phyloP scores from a whole-genome alignment of 2,113 vertebrate species.

The Asarcornis scutulata region DNA sequence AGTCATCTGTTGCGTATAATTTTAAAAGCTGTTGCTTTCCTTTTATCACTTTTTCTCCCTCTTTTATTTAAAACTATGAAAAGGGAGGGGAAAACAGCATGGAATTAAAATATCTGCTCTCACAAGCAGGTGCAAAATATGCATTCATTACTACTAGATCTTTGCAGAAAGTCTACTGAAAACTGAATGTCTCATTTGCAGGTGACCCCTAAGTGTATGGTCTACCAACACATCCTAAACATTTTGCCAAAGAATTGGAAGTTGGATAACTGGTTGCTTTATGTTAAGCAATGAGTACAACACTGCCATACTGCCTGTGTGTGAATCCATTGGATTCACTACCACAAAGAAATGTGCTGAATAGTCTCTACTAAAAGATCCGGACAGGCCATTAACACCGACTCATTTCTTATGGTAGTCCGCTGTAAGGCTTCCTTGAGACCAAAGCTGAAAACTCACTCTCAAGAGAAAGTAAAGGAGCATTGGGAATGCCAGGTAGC shows the following conservation, averaged over 20 bases:
- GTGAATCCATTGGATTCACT: background rate
- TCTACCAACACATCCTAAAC: background rate
- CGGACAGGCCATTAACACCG: conserved; percentile 9
- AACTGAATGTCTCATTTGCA: background rate
- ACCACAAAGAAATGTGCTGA: background rate
- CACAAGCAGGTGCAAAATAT: background rate
- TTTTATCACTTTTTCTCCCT: background rate
- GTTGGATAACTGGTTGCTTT: background rate
- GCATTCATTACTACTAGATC: background rate
- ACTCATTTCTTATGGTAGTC: conserved; percentile 41
- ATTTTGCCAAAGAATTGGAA: background rate
- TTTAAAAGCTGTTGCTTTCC: background rate
- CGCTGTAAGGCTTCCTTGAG: background rate
- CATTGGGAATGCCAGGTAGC: conserved; percentile 16
- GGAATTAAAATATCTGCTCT: background rate
- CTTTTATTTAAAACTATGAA: conserved; percentile 22
- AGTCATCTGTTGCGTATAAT: background rate
- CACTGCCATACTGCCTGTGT: background rate
- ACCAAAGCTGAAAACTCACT: conserved; percentile 12
- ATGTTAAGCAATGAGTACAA: conserved; percentile 47
- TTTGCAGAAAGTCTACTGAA: background rate
- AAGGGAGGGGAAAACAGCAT: background rate
- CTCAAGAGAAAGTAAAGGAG: conserved; percentile 6
- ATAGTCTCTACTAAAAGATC: background rate
- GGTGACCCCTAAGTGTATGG: background rate